Conservation (phyloP, 2,797 vertebrate genomes). For the Taeniopygia guttata region DNA sequence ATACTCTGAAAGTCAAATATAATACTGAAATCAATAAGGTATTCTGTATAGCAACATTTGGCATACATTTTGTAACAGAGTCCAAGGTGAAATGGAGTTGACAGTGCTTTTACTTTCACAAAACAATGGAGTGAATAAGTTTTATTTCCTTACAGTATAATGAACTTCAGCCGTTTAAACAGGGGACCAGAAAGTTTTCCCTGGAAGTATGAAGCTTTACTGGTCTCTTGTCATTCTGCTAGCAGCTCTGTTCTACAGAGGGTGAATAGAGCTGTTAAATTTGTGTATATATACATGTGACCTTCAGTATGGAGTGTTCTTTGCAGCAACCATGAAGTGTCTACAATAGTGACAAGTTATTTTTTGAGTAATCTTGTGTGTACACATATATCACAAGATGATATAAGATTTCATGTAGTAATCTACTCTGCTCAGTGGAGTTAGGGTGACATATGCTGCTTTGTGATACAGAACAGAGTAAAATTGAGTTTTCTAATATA, state of each 20-base stretch:
- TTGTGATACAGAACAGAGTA: conserved; percentile 39
- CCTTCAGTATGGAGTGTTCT: conserved; percentile 29
- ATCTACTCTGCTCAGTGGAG: conserved; percentile 32
- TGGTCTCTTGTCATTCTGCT: background rate
- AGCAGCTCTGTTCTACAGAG: background rate
- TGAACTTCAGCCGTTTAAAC: background rate
- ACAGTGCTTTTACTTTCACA: background rate
- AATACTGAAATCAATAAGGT: background rate
- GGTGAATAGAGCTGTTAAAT: conserved; percentile 27
- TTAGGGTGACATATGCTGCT: conserved; percentile 55
- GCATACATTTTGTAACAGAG: background rate
- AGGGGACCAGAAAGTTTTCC: background rate
- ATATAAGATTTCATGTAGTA: conserved; percentile 35
- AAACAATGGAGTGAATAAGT: background rate
- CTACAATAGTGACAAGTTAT: conserved; percentile 43
- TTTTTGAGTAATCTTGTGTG: conserved; percentile 52
- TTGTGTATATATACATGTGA: background rate
- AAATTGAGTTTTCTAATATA: conserved; percentile 52
- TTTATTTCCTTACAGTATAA: background rate
- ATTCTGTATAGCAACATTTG: background rate
- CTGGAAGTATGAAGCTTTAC: background rate
- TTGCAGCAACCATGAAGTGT: conserved; percentile 49
- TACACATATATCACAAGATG: conserved; percentile 46
- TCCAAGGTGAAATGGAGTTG: background rate
- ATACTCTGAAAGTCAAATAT: background rate